These are phyloP conservation scores for Lasiommata megera DNA, from an alignment of 2,888 invertebrate genomes.

Conservation along the genomic window DNA sequence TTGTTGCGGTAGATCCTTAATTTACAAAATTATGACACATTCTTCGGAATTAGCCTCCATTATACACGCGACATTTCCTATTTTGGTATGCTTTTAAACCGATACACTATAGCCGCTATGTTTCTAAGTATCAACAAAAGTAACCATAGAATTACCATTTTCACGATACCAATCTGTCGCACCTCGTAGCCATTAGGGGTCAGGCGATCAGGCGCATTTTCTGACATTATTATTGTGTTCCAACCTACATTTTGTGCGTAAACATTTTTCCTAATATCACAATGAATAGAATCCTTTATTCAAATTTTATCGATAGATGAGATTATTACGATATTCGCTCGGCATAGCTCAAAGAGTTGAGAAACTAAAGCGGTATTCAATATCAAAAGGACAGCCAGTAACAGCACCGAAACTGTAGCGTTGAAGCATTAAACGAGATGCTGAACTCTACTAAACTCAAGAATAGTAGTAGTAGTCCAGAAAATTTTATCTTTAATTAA, in stretches of 20 bases:
- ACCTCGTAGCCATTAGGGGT: conserved; percentile 73
- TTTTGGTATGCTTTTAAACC: conserved; percentile 21
- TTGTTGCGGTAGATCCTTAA: not conserved
- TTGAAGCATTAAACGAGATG: too few species aligned
- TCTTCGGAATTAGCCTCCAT: not conserved
- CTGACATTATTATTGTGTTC: conserved; percentile 37
- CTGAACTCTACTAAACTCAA: too few species aligned
- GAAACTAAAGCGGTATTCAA: too few species aligned
- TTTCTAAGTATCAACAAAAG: conserved; percentile 57
- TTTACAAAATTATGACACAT: not conserved
- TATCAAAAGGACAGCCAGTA: too few species aligned
- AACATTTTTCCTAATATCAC: not conserved
- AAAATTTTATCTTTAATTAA: too few species aligned
- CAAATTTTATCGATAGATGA: too few species aligned
- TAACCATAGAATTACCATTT: conserved; percentile 67
- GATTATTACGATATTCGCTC: too few species aligned
- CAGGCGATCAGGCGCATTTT: conserved; percentile 75
- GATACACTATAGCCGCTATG: conserved; percentile 16
- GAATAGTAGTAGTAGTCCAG: too few species aligned
- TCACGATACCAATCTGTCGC: conserved; percentile 73
- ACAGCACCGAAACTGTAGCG: too few species aligned
- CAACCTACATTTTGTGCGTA: not conserved
- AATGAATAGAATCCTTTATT: not conserved
- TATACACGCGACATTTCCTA: conserved; percentile 1
- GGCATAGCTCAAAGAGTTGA: too few species aligned